phyloP scores from a whole-genome alignment of 2,797 vertebrate species.

The Acipenser transmontanus region DNA sequence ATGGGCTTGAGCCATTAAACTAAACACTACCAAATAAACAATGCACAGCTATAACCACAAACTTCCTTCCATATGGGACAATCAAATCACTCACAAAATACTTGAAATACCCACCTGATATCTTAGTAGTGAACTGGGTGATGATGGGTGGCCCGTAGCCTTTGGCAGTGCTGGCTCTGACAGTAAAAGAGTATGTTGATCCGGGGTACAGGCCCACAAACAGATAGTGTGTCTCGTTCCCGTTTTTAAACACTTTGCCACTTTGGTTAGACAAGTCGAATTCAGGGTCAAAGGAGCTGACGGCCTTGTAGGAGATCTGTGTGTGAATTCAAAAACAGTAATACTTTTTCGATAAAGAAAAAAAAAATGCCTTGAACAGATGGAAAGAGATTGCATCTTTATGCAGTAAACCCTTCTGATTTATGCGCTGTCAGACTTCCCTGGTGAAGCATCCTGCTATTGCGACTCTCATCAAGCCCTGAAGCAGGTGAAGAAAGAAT shows the following conservation, averaged over 20 bases:
- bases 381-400: no score
- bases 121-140: constrained; percentile 90
- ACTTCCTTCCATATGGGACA: no score
- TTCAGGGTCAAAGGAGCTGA: constrained; percentile 94
- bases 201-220: constrained; percentile 85
- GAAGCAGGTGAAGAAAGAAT: constrained; percentile 25
- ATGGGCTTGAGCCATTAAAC: no score
- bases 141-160: constrained; percentile 81
- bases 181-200: constrained; percentile 92
- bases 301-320: constrained; percentile 92
- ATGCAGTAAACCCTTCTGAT: constrained; percentile 45
- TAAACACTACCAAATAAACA: no score
- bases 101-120: constrained; percentile 73
- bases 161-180: constrained; percentile 87
- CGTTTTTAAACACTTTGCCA: constrained; percentile 80
- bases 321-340: constrained; percentile 27
- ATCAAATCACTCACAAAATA: no score
- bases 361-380: no score
- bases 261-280: constrained; percentile 93
- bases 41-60: no score
- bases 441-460: constrained; percentile 41
- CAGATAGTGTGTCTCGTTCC: constrained; percentile 86
- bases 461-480: constrained; percentile 37
- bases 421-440: constrained; percentile 47
- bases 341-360: not conserved